Evolutionary conservation across 2,797 vertebrate genomes (phyloP).

Genomic region (Danio aesculapii): DNA sequence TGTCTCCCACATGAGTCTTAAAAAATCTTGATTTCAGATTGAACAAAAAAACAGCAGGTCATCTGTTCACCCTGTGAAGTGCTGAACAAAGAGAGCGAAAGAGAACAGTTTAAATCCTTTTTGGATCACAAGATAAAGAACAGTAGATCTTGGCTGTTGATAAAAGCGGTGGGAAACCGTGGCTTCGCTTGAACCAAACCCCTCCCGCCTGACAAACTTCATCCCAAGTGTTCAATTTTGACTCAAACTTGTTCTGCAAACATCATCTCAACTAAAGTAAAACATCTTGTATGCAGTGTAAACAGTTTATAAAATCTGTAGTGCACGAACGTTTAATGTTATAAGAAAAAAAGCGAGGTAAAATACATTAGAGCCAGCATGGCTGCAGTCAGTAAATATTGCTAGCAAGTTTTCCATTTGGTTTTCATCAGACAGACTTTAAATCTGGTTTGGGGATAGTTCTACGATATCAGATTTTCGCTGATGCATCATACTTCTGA

Average conservation of each 20-base stretch:
- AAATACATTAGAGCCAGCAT: slow-evolving; percentile 17
- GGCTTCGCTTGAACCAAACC: slow-evolving; percentile 7
- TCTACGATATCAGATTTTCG: slow-evolving; percentile 33
- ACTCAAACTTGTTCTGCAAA: slow-evolving; percentile 26
- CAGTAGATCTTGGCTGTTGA: slow-evolving; percentile 19
- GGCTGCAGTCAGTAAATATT: slow-evolving; percentile 22
- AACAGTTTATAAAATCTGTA: slow-evolving; percentile 19
- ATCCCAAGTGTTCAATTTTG: slow-evolving; percentile 34
- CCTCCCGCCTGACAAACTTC: slow-evolving; percentile 1
- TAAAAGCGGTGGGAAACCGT: neutral
- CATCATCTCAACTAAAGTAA: slow-evolving; percentile 35
- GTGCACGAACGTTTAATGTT: slow-evolving; percentile 25
- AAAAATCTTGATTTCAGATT: no score
- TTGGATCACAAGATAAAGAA: neutral
- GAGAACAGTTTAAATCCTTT: slow-evolving; percentile 12
- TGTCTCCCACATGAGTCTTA: no score
- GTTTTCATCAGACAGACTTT: slow-evolving; percentile 12
- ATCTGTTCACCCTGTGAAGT: neutral
- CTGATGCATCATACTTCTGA: slow-evolving; percentile 3
- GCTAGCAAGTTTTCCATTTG: slow-evolving; percentile 8
- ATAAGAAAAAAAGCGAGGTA: neutral
- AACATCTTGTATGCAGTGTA: slow-evolving; percentile 14
- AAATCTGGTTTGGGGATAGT: slow-evolving; percentile 35
- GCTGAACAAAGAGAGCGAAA: neutral
- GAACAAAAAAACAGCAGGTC: neutral